Evolutionary conservation across 92 coral and sea anemone species (phyloP).

Genomic region (Zoanthus solanderi): DNA sequence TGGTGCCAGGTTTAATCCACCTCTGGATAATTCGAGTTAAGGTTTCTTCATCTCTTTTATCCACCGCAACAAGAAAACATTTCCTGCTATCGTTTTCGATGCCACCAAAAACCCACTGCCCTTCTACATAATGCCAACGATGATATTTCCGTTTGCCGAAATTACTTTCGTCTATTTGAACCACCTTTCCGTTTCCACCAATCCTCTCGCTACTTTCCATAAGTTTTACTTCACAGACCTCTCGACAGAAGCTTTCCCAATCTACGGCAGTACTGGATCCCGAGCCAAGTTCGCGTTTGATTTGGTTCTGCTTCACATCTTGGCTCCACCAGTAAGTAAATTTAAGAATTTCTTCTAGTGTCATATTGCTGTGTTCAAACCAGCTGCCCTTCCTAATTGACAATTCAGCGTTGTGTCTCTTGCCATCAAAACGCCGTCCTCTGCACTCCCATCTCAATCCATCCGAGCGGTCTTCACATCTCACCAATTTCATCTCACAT

Average conservation of each 20-base stretch:
- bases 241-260: constrained; percentile 46
- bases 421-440: constrained; percentile 36
- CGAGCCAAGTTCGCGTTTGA: constrained; percentile 54
- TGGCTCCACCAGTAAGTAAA: constrained; percentile 71
- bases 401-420: constrained; percentile 60
- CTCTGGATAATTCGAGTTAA: constrained; percentile 56
- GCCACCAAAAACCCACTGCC: constrained; percentile 66
- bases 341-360: constrained; percentile 70
- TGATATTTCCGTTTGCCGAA: constrained; percentile 51
- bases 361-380: constrained; percentile 72
- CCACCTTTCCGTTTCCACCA: constrained; percentile 61
- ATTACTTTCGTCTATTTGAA: constrained; percentile 59
- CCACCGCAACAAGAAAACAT: constrained; percentile 52
- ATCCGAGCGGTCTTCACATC: constrained; percentile 60
- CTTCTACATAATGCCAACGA: constrained; percentile 70
- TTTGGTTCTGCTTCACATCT: constrained; percentile 54
- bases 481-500: constrained; percentile 49
- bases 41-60: constrained; percentile 55
- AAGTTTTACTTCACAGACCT: constrained; percentile 34
- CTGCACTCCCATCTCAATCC: constrained; percentile 70
- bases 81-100: constrained; percentile 56
- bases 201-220: constrained; percentile 15
- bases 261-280: constrained; percentile 28
- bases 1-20: constrained; percentile 64
- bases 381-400: constrained; percentile 70